These are phyloP conservation scores for Camponotus vicinus DNA, from an alignment of 1,140 invertebrate species.

Conservation along the genomic window DNA sequence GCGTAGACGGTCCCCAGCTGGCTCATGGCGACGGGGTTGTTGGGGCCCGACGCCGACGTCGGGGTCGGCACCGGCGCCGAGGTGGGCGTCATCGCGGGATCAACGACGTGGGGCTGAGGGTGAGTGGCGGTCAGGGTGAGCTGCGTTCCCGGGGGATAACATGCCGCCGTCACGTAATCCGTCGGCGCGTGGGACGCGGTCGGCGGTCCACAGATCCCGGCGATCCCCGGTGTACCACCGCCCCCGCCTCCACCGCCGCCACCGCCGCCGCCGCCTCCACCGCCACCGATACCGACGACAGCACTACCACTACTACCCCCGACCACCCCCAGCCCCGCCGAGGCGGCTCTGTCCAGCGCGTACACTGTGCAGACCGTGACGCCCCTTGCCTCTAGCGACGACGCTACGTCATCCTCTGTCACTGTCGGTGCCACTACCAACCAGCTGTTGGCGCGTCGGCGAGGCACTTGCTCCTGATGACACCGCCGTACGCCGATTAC, in stretches of 20 bases:
- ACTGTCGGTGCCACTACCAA: conserved; percentile 67
- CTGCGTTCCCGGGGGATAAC: conserved; percentile 80
- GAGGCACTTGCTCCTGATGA: conserved; percentile 60
- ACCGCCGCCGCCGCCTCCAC: conserved; percentile 50
- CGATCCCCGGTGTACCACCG: conserved; percentile 71
- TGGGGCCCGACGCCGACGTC: conserved; percentile 81
- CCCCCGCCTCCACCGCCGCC: conserved; percentile 68
- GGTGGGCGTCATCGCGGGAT: conserved; percentile 79
- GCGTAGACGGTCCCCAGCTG: conserved; percentile 97
- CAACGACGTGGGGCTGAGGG: conserved; percentile 82
- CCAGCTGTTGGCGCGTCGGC: conserved; percentile 67
- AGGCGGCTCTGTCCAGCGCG: conserved; percentile 85
- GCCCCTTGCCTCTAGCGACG: conserved; percentile 74
- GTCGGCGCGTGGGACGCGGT: conserved; percentile 80
- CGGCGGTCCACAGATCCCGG: conserved; percentile 82
- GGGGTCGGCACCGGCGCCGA: conserved; percentile 81
- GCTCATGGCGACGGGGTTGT: conserved; percentile 89
- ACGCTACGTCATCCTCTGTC: conserved; percentile 80
- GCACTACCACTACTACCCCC: conserved; percentile 82
- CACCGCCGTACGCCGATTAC: conserved; percentile 48
- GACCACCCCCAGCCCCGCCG: conserved; percentile 85
- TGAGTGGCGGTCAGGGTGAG: conserved; percentile 77
- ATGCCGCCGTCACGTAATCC: conserved; percentile 83
- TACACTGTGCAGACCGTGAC: conserved; percentile 84
- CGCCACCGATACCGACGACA: conserved; percentile 75